phyloP scores from a whole-genome alignment of 2,113 vertebrate species.

The Rhinogobius similis region DNA sequence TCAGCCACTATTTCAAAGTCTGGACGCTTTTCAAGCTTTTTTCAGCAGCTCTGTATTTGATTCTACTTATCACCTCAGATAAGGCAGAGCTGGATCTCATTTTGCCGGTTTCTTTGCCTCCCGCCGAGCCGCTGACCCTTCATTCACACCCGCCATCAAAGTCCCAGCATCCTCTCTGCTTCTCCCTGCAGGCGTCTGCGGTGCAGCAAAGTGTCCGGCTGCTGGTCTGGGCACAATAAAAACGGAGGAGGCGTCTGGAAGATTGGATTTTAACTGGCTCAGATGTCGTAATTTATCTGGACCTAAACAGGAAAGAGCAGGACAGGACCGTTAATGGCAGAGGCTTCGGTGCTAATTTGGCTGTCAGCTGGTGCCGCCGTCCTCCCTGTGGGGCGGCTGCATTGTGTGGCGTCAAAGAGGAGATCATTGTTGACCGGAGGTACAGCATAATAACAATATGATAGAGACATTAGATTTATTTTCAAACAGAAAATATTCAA shows the following conservation, averaged over 20 bases:
- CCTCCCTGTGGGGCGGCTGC: constrained; percentile 59
- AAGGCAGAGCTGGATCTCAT: constrained; percentile 51
- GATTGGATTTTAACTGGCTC: constrained; percentile 53
- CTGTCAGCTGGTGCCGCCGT: constrained; percentile 63
- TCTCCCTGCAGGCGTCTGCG: constrained; percentile 50
- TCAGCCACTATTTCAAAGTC: constrained; percentile 12
- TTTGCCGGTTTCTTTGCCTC: constrained; percentile 59
- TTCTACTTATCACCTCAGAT: constrained; percentile 27
- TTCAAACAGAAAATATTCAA: neutral
- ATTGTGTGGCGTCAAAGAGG: constrained; percentile 66
- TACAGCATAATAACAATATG: constrained; percentile 11
- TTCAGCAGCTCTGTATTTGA: constrained; percentile 18
- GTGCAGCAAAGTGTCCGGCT: constrained; percentile 46
- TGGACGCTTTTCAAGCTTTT: constrained; percentile 9
- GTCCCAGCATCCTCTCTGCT: constrained; percentile 51
- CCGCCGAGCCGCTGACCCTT: constrained; percentile 61
- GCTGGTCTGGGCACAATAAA: constrained; percentile 56
- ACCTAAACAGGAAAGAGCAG: constrained; percentile 38
- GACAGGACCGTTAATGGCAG: constrained; percentile 28
- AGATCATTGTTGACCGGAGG: constrained; percentile 53
- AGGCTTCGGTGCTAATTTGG: constrained; percentile 65
- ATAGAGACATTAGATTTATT: neutral
- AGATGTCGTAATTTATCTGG: constrained; percentile 29
- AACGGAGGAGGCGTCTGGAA: constrained; percentile 35
- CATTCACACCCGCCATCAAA: constrained; percentile 68